Conservation (phyloP, 1,140 invertebrate species). For the Drosophila willistoni region DNA sequence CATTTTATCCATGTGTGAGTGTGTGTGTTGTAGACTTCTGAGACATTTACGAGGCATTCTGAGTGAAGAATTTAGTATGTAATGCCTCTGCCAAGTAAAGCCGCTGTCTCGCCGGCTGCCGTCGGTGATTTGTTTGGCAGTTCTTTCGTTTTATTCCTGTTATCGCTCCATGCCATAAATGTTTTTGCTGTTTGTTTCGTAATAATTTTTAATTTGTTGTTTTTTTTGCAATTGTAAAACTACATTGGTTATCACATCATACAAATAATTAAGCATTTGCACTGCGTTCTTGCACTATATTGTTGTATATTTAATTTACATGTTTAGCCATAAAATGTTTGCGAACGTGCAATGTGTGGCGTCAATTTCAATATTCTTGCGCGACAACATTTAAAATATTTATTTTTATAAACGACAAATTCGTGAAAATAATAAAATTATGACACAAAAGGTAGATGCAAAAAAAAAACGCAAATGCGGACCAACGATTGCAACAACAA, state of each 20-base stretch:
- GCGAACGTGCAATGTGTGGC: slow-evolving; percentile 57
- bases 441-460: slow-evolving; percentile 28
- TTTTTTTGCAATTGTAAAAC: slow-evolving; percentile 13
- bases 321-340: slow-evolving; percentile 29
- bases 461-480: slow-evolving; percentile 38
- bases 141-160: slow-evolving; percentile 35
- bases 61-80: slow-evolving; percentile 29
- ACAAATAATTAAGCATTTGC: neutral
- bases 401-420: slow-evolving; percentile 53
- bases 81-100: neutral
- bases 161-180: slow-evolving; percentile 31
- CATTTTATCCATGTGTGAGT: slow-evolving; percentile 42
- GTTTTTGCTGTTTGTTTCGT: too few relatives aligned
- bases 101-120: slow-evolving; percentile 25
- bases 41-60: slow-evolving; percentile 27
- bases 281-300: slow-evolving; percentile 8
- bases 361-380: slow-evolving; percentile 57
- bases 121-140: slow-evolving; percentile 34
- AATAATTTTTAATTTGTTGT: slow-evolving; percentile 16
- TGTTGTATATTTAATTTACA: slow-evolving; percentile 18
- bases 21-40: slow-evolving; percentile 4
- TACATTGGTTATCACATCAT: neutral
- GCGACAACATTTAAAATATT: slow-evolving; percentile 59
- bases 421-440: slow-evolving; percentile 23
- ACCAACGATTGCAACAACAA: slow-evolving; percentile 22